Percentiles rank a stretch among this genome's conserved stretches.
phyloP scores from a whole-genome alignment of 2,888 invertebrate genomes.

The Argyresthia goedartella region DNA sequence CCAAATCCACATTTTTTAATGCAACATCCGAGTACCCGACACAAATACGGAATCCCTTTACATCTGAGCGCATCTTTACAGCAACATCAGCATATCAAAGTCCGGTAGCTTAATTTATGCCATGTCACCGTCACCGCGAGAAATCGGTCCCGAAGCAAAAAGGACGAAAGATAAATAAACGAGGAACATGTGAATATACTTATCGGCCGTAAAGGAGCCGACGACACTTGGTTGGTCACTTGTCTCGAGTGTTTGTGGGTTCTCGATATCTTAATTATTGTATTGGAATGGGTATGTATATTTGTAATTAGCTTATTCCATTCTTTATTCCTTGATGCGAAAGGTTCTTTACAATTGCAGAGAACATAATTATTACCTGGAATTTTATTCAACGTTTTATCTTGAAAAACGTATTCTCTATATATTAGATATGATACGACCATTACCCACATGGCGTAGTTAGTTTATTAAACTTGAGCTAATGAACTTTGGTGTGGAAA shows the following conservation, averaged over 20 bases:
- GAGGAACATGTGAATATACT: constrained; percentile 31
- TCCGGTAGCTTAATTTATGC: constrained; percentile 67
- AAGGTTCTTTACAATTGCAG: no score
- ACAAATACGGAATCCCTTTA: no score
- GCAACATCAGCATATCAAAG: constrained; percentile 30
- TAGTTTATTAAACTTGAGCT: no score
- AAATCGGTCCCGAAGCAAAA: constrained; percentile 12
- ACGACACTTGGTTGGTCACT: not conserved
- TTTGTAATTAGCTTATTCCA: not conserved
- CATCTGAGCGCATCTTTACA: not conserved
- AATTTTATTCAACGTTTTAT: no score
- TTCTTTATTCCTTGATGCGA: no score
- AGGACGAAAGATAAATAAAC: constrained; percentile 27
- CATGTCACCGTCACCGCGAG: constrained; percentile 35
- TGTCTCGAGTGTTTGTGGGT: not conserved
- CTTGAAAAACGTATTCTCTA: no score
- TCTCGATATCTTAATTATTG: not conserved
- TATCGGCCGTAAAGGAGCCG: constrained; percentile 24
- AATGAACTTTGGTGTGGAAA: no score
- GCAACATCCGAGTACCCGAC: no score
- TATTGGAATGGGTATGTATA: not conserved
- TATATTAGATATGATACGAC: no score
- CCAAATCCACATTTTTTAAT: no score
- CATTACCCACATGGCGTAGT: no score
- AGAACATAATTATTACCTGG: no score